Conservation (phyloP, 1,140 invertebrate genomes). For the Thalassaphorura encarpata region DNA sequence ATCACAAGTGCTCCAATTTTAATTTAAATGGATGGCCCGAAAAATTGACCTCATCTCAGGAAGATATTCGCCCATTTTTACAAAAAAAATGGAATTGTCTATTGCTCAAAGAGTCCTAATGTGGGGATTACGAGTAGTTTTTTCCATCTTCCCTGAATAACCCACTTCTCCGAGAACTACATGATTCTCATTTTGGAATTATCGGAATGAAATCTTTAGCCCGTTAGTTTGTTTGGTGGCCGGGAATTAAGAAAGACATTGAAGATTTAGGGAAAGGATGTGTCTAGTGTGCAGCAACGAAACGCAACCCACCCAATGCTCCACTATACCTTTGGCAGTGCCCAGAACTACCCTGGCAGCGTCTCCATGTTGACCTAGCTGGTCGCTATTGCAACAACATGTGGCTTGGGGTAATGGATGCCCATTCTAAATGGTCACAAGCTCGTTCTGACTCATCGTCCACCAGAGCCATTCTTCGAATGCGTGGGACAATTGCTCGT, state of each 20-base stretch:
- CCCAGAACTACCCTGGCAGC: conserved; percentile 11
- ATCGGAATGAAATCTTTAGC: conserved; percentile 27
- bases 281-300: conserved; percentile 13
- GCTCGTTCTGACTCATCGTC: conserved; percentile 19
- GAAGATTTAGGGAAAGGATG: conserved; percentile 10
- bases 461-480: conserved; percentile 21
- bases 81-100: conserved; percentile 26
- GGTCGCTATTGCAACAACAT: conserved; percentile 7
- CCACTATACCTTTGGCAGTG: conserved; percentile 14
- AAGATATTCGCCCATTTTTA: conserved; percentile 2
- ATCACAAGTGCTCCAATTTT: not conserved
- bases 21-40: conserved; percentile 4
- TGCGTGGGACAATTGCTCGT: conserved; percentile 31
- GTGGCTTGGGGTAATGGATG: conserved; percentile 13
- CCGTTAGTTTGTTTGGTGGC: conserved; percentile 21
- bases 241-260: conserved; percentile 20
- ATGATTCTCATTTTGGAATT: conserved; percentile 35
- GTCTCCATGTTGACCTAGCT: conserved; percentile 15
- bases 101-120: conserved; percentile 15
- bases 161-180: conserved; percentile 37
- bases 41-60: not conserved
- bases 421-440: conserved; percentile 20
- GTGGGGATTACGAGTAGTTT: conserved; percentile 36
- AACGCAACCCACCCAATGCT: conserved; percentile 10
- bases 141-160: conserved; percentile 35